Base-by-base conservation (phyloP, 2,888 invertebrate genomes). In the Eristalis intricaria region DNA sequence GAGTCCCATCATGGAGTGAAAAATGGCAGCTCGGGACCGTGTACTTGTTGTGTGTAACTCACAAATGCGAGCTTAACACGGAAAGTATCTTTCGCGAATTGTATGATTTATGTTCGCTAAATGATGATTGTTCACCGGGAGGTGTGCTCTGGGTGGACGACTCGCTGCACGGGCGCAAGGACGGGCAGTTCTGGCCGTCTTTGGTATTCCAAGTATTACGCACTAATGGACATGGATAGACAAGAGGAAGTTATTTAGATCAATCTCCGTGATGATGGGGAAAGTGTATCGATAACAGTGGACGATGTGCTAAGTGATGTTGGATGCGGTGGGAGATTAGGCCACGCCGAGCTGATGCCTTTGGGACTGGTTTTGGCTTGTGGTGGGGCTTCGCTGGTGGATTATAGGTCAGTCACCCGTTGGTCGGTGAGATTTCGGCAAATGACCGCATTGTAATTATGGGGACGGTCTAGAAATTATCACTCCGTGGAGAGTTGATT, bases 281-380 rank as follows among this genome's bases (percentile, higher is more conserved):
- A 87, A 86, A 86, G 86, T 86, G 83, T 86, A 87, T 84, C 79
- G 63, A 83, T 83, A 68, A 71, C 75, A 75, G 23, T 13, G n/a
- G 32, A 73, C 68, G 74, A 84, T 84, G 75, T 78, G 74, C 61
- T 43, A 75, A 83, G 50, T 50, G 43, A 19, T 19, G 50, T 50
- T 50, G 50, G 19, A 78, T 78, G 56, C 60, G 65, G 32, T 68
- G 29, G 56, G 32, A 19, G 61, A 81, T 63, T 61, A 68, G 50
- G 61, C 38, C 7, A 11, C 15, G 0, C 2, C 15, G 22, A 38
- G 26, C 11, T 10, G 35, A 74, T 74, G 63, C 56, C n/a, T 38
- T 65, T 8, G 4, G 38, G 32, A 73, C 73, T 19, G 23, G 80
- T 68, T 61, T 56, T 19, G 23, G 80, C 56, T 61, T 29, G 35